These are phyloP conservation scores for Drosophila differens DNA, from an alignment of 2,888 invertebrate species.

Conservation along the genomic window DNA sequence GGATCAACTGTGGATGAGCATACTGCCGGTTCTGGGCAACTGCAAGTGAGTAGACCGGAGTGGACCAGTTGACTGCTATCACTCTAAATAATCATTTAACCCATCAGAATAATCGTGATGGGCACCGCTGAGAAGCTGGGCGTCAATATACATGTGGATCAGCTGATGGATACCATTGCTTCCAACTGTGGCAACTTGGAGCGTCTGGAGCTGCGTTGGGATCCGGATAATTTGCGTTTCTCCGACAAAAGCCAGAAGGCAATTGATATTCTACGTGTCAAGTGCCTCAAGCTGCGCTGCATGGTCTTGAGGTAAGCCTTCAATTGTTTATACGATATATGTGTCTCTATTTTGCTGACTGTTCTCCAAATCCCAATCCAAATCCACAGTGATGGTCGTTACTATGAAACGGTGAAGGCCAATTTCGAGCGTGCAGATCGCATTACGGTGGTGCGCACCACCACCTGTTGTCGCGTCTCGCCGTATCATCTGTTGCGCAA, in stretches of 20 bases:
- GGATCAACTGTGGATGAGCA: conserved; percentile 98
- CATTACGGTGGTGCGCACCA: conserved; percentile 97
- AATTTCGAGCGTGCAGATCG: conserved; percentile 99
- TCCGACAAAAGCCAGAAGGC: conserved; percentile 99
- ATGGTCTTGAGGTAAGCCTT: conserved; percentile 93
- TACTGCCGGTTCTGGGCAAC: conserved; percentile 95
- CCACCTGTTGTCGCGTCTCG: conserved; percentile 97
- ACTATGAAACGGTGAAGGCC: conserved; percentile 99
- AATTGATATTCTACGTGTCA: conserved; percentile 97
- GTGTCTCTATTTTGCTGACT: background rate
- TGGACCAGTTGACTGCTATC: background rate
- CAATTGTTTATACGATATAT: background rate
- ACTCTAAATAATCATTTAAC: background rate
- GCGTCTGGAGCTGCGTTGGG: conserved; percentile 98
- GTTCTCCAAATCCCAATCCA: background rate
- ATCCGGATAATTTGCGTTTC: conserved; percentile 98
- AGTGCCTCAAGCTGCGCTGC: conserved; percentile 96
- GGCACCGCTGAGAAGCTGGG: conserved; percentile 98
- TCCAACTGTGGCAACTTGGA: conserved; percentile 95
- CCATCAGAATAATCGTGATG: conserved; percentile 95
- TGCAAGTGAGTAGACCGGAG: conserved; percentile 89
- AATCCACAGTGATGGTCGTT: conserved; percentile 94
- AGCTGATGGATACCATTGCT: conserved; percentile 98
- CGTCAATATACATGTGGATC: conserved; percentile 98
- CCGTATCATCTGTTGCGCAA: conserved; percentile 96